Base-by-base conservation (phyloP, 2,113 vertebrate species). In the Chaetops frenatus region DNA sequence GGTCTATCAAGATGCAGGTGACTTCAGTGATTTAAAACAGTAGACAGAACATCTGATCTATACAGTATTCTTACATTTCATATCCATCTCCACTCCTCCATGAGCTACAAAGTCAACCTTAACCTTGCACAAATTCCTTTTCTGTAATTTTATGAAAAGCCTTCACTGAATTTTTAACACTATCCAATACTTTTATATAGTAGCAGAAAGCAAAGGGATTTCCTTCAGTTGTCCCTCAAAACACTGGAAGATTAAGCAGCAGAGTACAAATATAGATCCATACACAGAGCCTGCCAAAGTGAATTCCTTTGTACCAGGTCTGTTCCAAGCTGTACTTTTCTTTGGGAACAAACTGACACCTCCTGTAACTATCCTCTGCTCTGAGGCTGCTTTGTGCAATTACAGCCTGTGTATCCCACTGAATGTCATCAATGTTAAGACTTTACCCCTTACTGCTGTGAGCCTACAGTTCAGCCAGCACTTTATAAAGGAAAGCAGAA, bases 331-430 rank as follows among this genome's bases (percentile, higher is more conserved):
- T 69, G 45, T 22, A 28, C 27, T 58, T 44, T 61, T 33, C 47
- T 76, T 47, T 21, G 38, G 48, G 62, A 83, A 29, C 25, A 67
- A 87, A 79, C 20, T 6, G 22, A 70, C 29, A 64, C 12, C n/a
- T 47, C 9, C 22, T 47, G 22, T 33, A 90, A 76, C 53, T 18
- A 9, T 20, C 6, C 24, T 33, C 31, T 71, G 31, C 54, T 38
- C 12, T 1, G 33, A 71, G 27, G 64, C 6, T 6, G 4, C 20
- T 69, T 60, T 0, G 0, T 45, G 22, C 40, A 57, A 11, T 36
- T 69, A 33, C 44, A 57, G n/a, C 62, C 47, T 1, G 0, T 7
- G 5, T 3, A 53, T 40, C 10, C 33, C 6, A 1, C 56, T 22
- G 60, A 65, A 70, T 3, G 2, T 15, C 28, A 60, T 8, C 80